Base-by-base conservation (phyloP, 2,113 vertebrate species). In the Rhynchomys soricoides region DNA sequence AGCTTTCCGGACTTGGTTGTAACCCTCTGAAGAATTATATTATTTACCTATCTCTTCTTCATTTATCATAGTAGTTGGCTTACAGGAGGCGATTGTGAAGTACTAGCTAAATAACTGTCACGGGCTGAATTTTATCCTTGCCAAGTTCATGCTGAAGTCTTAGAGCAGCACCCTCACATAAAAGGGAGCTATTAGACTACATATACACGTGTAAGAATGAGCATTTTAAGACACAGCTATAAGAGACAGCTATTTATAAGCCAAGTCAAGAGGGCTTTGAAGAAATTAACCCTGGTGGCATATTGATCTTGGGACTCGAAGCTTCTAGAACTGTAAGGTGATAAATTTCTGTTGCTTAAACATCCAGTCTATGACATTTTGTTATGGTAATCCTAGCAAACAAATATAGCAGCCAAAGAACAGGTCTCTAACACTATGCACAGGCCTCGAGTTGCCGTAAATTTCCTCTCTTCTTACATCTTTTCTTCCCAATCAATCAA, bases 321-420 rank as follows among this genome's bases (percentile, higher is more conserved):
- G 62, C 37, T 85, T 87, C 37, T 48, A 55, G 37, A 79, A 93
- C 62, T 70, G 0, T 62, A 22, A 86, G 43, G 62, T 90, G 59
- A 85, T 68, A 93, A 52, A 52, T 90, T 93, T 89, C 50, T 81
- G 74, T 66, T 91, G 55, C n/a, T 40, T 74, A 74, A 68, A 5
- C 2, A n/a, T 55, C 24, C 22, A 73, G n/a, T 11, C 70, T 12
- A 24, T 40, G 11, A 57, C 21, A 37, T 86, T 86, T 90, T 73
- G 43, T 37, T 64, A 62, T 71, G 48, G 71, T 45, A 64, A n/a
- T 45, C 34, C 29, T 87, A 45, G n/a, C 13, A 81, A 73, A 79
- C 87, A 55, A 62, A 64, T 7, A 37, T 15, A 31, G 19, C 50
- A 59, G 43, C 29, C n/a, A 66, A 34, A 55, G 34, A 59, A 37